These are phyloP conservation scores for Zaprionus africanus DNA, from an alignment of 1,140 invertebrate genomes.

Conservation along the genomic window DNA sequence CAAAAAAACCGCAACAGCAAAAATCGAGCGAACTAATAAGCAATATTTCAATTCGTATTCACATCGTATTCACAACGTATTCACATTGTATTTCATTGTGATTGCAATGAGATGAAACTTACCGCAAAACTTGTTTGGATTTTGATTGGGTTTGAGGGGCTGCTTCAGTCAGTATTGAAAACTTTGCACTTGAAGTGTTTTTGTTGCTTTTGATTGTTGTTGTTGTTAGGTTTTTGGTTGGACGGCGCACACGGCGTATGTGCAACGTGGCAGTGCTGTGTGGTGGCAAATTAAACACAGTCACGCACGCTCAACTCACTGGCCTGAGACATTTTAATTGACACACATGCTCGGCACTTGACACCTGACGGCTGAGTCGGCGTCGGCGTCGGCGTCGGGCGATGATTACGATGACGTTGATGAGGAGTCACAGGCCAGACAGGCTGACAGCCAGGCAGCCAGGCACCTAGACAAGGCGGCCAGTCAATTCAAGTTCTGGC, in stretches of 20 bases:
- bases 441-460: slow-evolving; percentile 7
- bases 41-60: slow-evolving; percentile 29
- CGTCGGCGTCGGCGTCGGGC: slow-evolving; percentile 20
- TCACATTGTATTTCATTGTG: slow-evolving; percentile 9
- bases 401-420: slow-evolving; percentile 45
- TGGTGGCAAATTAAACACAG: slow-evolving; percentile 67
- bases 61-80: slow-evolving; percentile 9
- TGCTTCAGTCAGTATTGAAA: neutral
- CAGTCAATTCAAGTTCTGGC: slow-evolving; percentile 23
- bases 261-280: slow-evolving; percentile 22
- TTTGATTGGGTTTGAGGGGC: neutral
- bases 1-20: slow-evolving; percentile 52
- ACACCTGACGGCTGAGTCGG: slow-evolving; percentile 47
- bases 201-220: neutral
- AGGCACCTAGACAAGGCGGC: neutral
- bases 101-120: slow-evolving; percentile 13
- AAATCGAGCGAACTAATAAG: slow-evolving; percentile 48
- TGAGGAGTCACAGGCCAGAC: slow-evolving; percentile 31
- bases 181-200: slow-evolving; percentile 10
- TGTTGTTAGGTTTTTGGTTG: neutral
- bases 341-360: slow-evolving; percentile 73
- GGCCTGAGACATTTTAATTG: slow-evolving; percentile 77
- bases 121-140: slow-evolving; percentile 33
- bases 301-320: slow-evolving; percentile 65
- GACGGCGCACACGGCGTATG: slow-evolving; percentile 30